Evolutionary conservation across 2,888 invertebrate genomes (phyloP).

Genomic region (Trilocha varians): DNA sequence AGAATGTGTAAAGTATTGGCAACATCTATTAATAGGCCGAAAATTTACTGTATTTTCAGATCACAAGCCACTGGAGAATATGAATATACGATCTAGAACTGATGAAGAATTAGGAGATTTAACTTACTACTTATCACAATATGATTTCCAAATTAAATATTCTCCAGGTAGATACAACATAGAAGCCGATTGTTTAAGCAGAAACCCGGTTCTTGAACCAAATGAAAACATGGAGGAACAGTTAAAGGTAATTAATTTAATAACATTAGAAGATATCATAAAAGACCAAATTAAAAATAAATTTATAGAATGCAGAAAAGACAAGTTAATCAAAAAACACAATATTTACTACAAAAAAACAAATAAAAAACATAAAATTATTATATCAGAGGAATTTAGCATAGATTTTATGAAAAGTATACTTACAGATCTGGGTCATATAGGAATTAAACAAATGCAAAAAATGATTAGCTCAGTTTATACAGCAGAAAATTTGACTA

Average conservation of each 20-base stretch:
- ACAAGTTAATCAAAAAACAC: constrained; percentile 8
- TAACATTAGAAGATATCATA: constrained; percentile 12
- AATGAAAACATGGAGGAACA: constrained; percentile 9
- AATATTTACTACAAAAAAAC: constrained; percentile 11
- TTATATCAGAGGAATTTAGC: too few species aligned
- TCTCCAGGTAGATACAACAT: constrained; percentile 13
- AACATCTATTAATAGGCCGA: constrained; percentile 13
- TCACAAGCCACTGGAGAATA: constrained; percentile 13
- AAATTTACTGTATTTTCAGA: too few species aligned
- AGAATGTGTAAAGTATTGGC: too few species aligned
- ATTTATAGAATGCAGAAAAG: constrained; percentile 9
- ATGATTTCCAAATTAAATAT: too few species aligned
- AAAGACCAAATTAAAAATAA: constrained; percentile 12
- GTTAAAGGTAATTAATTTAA: constrained; percentile 13
- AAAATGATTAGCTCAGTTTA: too few species aligned
- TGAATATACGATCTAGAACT: constrained; percentile 12
- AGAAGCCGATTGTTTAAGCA: constrained; percentile 18
- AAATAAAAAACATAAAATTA: too few species aligned
- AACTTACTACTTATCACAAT: too few species aligned
- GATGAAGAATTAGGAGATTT: too few species aligned
- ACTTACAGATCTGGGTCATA: constrained; percentile 10
- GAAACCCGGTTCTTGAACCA: constrained; percentile 14
- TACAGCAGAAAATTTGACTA: too few species aligned
- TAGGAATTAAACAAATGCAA: constrained; percentile 14
- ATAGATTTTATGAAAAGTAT: too few species aligned